Evolutionary conservation across 2,888 invertebrate species (phyloP), one percentile per base, ranked within the genome.

Genomic region (Mesorhabditis belari): DNA sequence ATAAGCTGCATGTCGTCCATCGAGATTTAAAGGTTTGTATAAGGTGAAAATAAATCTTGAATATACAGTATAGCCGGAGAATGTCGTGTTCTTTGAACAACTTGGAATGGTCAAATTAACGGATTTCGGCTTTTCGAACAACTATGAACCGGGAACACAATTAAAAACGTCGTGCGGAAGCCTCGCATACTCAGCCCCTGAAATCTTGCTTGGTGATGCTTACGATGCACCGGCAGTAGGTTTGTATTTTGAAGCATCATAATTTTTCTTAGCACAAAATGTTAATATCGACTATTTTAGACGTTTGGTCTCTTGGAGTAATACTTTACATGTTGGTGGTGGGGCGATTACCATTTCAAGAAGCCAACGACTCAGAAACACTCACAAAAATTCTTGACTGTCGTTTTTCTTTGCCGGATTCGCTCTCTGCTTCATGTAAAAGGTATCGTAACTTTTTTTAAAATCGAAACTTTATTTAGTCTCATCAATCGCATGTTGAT

Each of bases 311-410:
- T 5, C 86, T 99, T 62, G 98, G 98, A 62, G 98, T 98, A 19
- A 95, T 98, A 80, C 85, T 98, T 52, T 99, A 91, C 84, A 98
- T 98, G 95, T 85, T 98, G 79, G 95, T 96, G 4, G 92, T 92
- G 83, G 98, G 98, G 5, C 89, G 90, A 81, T 90, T 95, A 35
- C 98, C 98, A 5, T 98, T 98, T 83, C 65, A 67, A 44, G 96
- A 96, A 85, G 94, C 95, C 28, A 98, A 96, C 83, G 98, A 99
- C 84, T 94, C 93, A 79, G 98, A 98, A 86, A 99, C 98, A 0
- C 85, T 99, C 60, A 96, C 94, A 28, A 95, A 93, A 91, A 98
- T 98, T 72, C 92, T 98, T 91, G 96, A 98, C 84, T 96, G 96
- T 85, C 93, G 93, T 85, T 98, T 94, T 82, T 88, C 88, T 62